phyloP scores from a whole-genome alignment of 2,888 invertebrate genomes.

The Laspeyria flexula region DNA sequence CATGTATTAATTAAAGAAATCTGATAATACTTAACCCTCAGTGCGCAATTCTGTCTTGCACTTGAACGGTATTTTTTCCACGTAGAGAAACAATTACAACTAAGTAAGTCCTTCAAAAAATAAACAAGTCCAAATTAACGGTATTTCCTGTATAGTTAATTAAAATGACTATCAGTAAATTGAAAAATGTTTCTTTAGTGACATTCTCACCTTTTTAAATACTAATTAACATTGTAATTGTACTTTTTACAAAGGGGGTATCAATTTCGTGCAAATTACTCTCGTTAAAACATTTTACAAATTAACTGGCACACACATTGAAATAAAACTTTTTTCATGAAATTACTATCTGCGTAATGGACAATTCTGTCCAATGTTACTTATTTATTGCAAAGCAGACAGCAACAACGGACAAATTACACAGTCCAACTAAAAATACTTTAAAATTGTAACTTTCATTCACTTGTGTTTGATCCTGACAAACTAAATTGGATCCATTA shows the following conservation, averaged over 20 bases:
- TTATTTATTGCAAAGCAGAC: conserved; percentile 1
- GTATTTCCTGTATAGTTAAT: no score
- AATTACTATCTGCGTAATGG: not conserved
- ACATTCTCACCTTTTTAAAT: no score
- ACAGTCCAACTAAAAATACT: conserved; percentile 1
- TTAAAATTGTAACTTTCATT: not conserved
- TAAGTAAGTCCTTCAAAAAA: no score
- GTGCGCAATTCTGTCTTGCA: no score
- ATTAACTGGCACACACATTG: not conserved
- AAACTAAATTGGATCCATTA: not conserved
- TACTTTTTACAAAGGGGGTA: not conserved
- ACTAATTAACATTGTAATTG: no score
- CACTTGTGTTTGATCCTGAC: not conserved
- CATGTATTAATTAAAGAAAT: no score
- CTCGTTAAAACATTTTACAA: not conserved
- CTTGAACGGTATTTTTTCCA: no score
- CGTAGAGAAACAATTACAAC: no score
- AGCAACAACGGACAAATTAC: conserved; percentile 1
- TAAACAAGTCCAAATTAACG: no score
- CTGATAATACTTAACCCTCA: no score
- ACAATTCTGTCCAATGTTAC: not conserved
- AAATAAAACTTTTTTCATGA: conserved; percentile 1
- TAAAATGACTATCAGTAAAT: no score
- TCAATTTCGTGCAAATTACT: not conserved
- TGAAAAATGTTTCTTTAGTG: no score